Percentiles rank a stretch among this genome's conserved stretches.
These are phyloP conservation scores for Rhinophrynus dorsalis DNA, from an alignment of 2,797 vertebrate genomes.

Conservation along the genomic window DNA sequence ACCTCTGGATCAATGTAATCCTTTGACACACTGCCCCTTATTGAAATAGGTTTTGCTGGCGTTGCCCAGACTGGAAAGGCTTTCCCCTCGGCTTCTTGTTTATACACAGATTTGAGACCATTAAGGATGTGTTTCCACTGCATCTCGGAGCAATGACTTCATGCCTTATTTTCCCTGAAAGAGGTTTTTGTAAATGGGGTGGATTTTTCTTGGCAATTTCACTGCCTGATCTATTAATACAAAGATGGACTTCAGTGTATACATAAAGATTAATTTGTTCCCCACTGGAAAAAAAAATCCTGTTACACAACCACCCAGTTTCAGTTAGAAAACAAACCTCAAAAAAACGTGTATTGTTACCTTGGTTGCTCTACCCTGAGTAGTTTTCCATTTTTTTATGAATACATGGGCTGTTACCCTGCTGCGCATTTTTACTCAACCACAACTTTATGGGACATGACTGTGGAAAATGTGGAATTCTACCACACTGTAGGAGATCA, in stretches of 20 bases:
- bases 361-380: background rate
- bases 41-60: no score
- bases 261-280: slow-evolving; percentile 23
- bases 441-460: background rate
- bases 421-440: background rate
- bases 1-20: background rate
- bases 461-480: background rate
- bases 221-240: background rate
- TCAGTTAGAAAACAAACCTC: background rate
- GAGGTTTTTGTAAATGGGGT: slow-evolving; percentile 15
- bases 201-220: slow-evolving; percentile 13
- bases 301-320: background rate
- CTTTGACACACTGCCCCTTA: no score
- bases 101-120: no score
- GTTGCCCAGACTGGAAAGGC: no score
- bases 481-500: background rate
- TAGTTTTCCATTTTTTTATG: slow-evolving; percentile 9
- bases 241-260: slow-evolving; percentile 21
- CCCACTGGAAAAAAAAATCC: background rate
- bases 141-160: slow-evolving; percentile 4
- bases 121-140: background rate
- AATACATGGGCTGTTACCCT: slow-evolving; percentile 9
- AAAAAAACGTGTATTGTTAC: slow-evolving; percentile 10
- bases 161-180: background rate
- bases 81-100: no score